Percentiles rank a stretch among this genome's conserved stretches.
These are phyloP conservation scores for Abrostola triplasia DNA, from an alignment of 2,888 invertebrate genomes.

Conservation along the genomic window DNA sequence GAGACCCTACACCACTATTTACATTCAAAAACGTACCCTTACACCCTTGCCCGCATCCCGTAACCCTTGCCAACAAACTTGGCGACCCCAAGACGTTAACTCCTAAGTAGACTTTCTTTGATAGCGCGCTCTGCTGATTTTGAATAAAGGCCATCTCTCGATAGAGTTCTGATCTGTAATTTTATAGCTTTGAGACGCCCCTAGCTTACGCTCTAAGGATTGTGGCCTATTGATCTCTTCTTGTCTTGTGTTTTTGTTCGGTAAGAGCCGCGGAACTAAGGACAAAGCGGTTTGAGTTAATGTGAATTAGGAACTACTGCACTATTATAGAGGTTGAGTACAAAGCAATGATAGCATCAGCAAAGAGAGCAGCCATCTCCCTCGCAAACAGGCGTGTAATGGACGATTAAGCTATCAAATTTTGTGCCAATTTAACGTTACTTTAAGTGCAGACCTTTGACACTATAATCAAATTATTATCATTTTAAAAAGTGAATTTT, in stretches of 20 bases:
- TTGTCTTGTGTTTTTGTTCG: constrained; percentile 76
- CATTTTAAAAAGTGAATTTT: neutral
- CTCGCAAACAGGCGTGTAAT: neutral
- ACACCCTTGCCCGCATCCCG: constrained; percentile 81
- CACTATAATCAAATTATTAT: neutral
- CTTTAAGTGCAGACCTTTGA: neutral
- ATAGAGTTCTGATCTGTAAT: constrained; percentile 88
- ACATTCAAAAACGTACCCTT: constrained; percentile 85
- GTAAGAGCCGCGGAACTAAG: constrained; percentile 58
- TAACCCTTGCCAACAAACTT: constrained; percentile 86
- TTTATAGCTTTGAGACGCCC: constrained; percentile 86
- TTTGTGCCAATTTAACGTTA: neutral
- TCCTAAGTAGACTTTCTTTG: constrained; percentile 87
- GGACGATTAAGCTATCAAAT: neutral
- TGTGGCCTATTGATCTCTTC: constrained; percentile 81
- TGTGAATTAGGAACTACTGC: constrained; percentile 49
- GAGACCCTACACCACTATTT: constrained; percentile 85
- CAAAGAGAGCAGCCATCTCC: neutral
- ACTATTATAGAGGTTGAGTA: constrained; percentile 36
- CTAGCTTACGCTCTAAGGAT: constrained; percentile 74
- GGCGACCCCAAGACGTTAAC: constrained; percentile 86
- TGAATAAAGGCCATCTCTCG: constrained; percentile 86
- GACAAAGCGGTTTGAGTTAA: constrained; percentile 57
- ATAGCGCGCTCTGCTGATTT: constrained; percentile 86
- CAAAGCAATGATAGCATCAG: constrained; percentile 34